phyloP scores from a whole-genome alignment of 2,113 vertebrate species.

The Phasianus colchicus region DNA sequence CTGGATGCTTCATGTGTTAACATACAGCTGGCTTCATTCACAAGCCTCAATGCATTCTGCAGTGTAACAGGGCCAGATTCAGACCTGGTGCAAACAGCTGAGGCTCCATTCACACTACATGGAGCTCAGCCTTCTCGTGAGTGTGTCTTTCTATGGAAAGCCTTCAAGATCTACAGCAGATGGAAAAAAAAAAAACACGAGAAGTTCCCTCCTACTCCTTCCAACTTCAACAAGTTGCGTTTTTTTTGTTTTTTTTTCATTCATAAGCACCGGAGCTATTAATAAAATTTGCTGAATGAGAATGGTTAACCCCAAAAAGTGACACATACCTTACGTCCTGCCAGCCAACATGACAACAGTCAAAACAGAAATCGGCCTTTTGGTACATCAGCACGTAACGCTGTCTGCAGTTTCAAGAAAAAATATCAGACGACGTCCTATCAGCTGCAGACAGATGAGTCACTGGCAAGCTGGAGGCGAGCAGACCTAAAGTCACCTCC shows the following conservation, averaged over 20 bases:
- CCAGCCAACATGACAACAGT: constrained; percentile 53
- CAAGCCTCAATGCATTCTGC: constrained; percentile 24
- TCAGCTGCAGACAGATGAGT: constrained; percentile 70
- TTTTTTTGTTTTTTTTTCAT: neutral
- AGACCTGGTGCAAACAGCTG: neutral
- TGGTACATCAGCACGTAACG: neutral
- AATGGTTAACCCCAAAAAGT: neutral
- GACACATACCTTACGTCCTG: constrained; percentile 19
- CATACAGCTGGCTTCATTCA: constrained; percentile 43
- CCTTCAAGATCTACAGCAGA: constrained; percentile 38
- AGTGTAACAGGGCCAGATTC: neutral
- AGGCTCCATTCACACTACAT: neutral
- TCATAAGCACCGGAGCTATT: neutral
- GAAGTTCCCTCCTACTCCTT: constrained; percentile 26
- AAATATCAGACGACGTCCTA: neutral
- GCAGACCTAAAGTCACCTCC: constrained; percentile 62
- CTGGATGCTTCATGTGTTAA: neutral
- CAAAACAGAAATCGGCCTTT: constrained; percentile 49
- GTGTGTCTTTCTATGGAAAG: neutral
- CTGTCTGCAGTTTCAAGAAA: neutral
- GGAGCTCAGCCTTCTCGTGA: neutral
- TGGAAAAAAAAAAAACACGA: neutral
- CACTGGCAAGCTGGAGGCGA: constrained; percentile 52
- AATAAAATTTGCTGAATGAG: constrained; percentile 59
- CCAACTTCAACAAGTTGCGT: constrained; percentile 16